Base-by-base conservation (phyloP, 2,888 invertebrate species). In the Schizotus pectinicornis region DNA sequence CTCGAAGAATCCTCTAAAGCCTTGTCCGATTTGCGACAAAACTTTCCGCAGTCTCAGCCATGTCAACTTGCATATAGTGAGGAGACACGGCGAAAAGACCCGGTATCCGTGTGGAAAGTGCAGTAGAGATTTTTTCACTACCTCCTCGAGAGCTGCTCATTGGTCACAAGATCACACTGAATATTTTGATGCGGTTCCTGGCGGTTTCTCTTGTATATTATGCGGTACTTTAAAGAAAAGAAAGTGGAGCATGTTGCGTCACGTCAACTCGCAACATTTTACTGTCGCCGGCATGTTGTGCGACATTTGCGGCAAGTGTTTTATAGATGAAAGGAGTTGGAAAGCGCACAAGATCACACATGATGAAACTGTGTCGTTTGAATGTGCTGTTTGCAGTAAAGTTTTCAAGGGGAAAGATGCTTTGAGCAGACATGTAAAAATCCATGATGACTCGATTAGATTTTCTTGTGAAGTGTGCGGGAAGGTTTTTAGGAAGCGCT, bases 301-400 rank as follows among this genome's bases (percentile, higher is more conserved):
- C n/a, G 22, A 55, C 30, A 9, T 55, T 6, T 55, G 55, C 14
- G 55, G 55, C 9, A 41, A 35, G 34, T 22, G 11, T 8, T 34
- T 41, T n/a, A 9, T 22, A 7, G n/a, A 6, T 13, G 9, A 32
- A 6, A 48, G n/a, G 11, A 41, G 6, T 34, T 12, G 45, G 33
- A 37, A 46, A 11, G 31, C 12, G 8, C 53, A 47, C 8, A 45
- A n/a, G 36, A 12, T 9, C 6, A 13, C 22, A 0, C 52, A 52
- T n/a, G 36, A 35, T 5, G 36, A 9, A 6, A 7, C 13, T 35
- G 34, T 12, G 0, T 3, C 35, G 13, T 31, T 31, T 31, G 30
- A 35, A 8, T 58, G 58, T 33, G 9, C 9, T 1, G 9, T 53
- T 46, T 58, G 58, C 34, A 41, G 13, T n/a, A 53, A 58, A 14